phyloP scores from a whole-genome alignment of 2,888 invertebrate genomes.

The Villa cingulata region DNA sequence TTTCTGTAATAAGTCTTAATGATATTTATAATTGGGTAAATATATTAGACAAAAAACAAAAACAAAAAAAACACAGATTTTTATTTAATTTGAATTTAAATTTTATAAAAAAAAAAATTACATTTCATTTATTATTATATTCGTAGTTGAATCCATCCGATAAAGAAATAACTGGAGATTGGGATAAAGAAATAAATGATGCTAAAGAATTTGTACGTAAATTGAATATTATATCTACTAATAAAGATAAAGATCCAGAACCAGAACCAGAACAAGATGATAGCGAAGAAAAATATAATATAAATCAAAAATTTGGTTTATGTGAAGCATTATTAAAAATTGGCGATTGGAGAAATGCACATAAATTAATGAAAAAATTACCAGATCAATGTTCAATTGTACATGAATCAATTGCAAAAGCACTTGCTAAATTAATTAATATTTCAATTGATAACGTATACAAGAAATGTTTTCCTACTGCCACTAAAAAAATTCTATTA shows the following conservation, averaged over 20 bases:
- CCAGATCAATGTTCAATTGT: constrained; percentile 70
- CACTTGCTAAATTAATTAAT: constrained; percentile 68
- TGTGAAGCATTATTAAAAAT: constrained; percentile 77
- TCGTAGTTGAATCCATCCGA: constrained; percentile 81
- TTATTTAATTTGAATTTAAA: neutral
- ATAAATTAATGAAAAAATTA: constrained; percentile 61
- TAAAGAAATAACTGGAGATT: constrained; percentile 60
- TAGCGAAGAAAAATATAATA: constrained; percentile 38
- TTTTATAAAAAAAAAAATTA: neutral
- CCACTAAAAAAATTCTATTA: constrained; percentile 46
- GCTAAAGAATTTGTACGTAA: constrained; percentile 82
- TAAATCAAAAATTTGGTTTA: constrained; percentile 88
- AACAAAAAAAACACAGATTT: neutral
- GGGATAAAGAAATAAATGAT: constrained; percentile 67
- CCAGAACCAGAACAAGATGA: constrained; percentile 54
- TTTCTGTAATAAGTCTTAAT: constrained; percentile 70
- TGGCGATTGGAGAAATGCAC: constrained; percentile 83
- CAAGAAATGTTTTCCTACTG: constrained; percentile 54
- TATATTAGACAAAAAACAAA: constrained; percentile 11
- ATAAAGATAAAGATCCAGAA: constrained; percentile 63
- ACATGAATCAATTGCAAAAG: constrained; percentile 62
- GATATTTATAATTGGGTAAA: constrained; percentile 85
- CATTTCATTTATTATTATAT: constrained; percentile 16
- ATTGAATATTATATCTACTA: constrained; percentile 67
- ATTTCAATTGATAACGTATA: constrained; percentile 78